These are phyloP conservation scores for Naso thynnoides DNA, from an alignment of 2,797 vertebrate genomes.

Conservation along the genomic window DNA sequence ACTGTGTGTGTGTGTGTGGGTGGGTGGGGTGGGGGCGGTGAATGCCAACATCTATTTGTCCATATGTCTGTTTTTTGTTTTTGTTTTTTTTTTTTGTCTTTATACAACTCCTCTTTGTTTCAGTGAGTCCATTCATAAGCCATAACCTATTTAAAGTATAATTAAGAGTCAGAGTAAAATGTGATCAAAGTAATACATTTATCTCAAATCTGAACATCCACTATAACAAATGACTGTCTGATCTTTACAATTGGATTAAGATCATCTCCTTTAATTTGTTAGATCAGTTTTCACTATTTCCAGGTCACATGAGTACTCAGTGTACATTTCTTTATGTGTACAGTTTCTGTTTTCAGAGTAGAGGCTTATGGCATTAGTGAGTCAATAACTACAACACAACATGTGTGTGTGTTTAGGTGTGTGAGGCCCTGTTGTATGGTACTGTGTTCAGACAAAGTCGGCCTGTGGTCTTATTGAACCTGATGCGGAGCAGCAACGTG, in stretches of 20 bases:
- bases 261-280: constrained; percentile 11
- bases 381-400: constrained; percentile 46
- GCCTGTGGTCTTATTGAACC: constrained; percentile 31
- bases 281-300: constrained; percentile 17
- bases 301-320: constrained; percentile 40
- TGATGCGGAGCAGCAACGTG: constrained; percentile 36
- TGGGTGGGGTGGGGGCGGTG: constrained; percentile 10
- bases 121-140: not conserved
- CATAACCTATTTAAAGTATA: not conserved
- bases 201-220: not conserved
- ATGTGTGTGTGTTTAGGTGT: constrained; percentile 13
- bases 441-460: not conserved
- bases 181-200: not conserved
- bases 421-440: constrained; percentile 5
- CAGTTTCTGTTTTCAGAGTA: constrained; percentile 63
- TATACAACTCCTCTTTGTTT: not conserved
- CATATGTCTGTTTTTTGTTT: constrained; percentile 6
- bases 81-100: not conserved
- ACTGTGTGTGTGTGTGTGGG: constrained; percentile 20
- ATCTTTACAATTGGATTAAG: not conserved
- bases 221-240: not conserved
- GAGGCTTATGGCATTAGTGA: constrained; percentile 48
- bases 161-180: not conserved
- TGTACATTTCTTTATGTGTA: constrained; percentile 51
- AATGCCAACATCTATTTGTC: not conserved